phyloP scores from a whole-genome alignment of 2,888 invertebrate genomes.

The Maniola hyperantus region DNA sequence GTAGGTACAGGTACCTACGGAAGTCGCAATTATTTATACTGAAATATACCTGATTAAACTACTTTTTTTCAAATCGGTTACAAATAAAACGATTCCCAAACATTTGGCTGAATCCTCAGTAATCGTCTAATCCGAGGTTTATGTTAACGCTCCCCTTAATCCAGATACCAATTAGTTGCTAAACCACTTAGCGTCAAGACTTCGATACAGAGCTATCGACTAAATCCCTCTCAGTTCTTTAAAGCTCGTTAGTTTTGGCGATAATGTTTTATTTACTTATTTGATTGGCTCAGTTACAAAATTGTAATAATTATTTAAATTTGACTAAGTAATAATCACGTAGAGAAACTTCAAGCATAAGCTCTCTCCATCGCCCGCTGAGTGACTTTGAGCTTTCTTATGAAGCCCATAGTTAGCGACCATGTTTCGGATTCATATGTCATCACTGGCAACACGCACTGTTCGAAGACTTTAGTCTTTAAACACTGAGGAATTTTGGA shows the following conservation, averaged over 20 bases:
- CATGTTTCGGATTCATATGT: no score
- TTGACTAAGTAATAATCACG: no score
- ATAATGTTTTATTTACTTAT: neutral
- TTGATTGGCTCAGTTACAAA: neutral
- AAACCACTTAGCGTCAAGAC: conserved; percentile 63
- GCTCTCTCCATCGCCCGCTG: no score
- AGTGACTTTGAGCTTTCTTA: no score
- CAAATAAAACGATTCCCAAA: conserved; percentile 42
- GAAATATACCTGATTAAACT: neutral
- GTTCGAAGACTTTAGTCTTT: no score
- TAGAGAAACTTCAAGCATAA: no score
- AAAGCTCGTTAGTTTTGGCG: conserved; percentile 11
- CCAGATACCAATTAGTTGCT: conserved; percentile 71
- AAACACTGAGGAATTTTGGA: no score
- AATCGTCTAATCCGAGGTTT: conserved; percentile 56
- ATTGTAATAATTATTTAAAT: no score
- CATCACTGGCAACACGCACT: no score
- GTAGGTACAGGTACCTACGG: no score
- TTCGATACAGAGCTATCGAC: conserved; percentile 28
- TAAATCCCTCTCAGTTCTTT: conserved; percentile 31
- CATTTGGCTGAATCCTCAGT: conserved; percentile 43
- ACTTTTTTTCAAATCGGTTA: neutral
- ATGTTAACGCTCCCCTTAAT: conserved; percentile 66
- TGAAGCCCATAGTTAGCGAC: no score
- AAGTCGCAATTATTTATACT: no score